Evolutionary conservation across 2,797 vertebrate genomes (phyloP), one percentile per base, ranked within the genome.

Genomic region (Molossus molossus): DNA sequence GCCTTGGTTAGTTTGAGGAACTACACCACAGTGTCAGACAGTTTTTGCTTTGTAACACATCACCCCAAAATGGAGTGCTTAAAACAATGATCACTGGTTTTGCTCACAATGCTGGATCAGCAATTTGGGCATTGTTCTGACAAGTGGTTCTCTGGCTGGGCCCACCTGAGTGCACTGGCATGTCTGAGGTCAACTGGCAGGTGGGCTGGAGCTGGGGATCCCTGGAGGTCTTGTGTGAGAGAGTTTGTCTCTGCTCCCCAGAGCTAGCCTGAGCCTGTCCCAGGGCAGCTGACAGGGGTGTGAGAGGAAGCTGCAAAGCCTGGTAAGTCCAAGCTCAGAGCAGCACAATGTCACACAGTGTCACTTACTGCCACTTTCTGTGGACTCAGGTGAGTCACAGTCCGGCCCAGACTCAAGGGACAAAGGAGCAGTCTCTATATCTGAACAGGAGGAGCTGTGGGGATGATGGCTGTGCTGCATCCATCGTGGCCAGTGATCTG

Each of bases 161-260:
- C 48, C 20, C 18, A 1, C 15, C 64, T 5, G 9, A 21, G 33
- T 48, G 11, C n/a, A 6, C 29, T 55, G 1, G 4, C 4, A 0
- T 5, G 2, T 11, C 15, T 62, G 75, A 33, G 10, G 57, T 55
- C 3, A 7, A 37, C 13, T 5, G 64, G 64, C 9, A 62, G 27
- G 45, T 62, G 13, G n/a, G 9, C 29, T 53, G 76, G 82, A 45
- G 67, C 18, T 29, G 27, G 9, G 67, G 5, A 9, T 12, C 37
- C 45, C 4, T 3, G 55, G 33, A n/a, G 14, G 15, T 50, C 81
- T 57, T 4, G 13, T 2, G 10, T n/a, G 57, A 40, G 45, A 73
- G 40, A 17, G 69, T 45, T 79, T 33, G 5, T n/a, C 25, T 12
- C 33, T 84, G 33, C 6, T 20, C 11, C 27, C 20, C 20, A 53